These are phyloP conservation scores for Ichneumon xanthorius DNA, from an alignment of 2,888 invertebrate genomes.

Conservation along the genomic window DNA sequence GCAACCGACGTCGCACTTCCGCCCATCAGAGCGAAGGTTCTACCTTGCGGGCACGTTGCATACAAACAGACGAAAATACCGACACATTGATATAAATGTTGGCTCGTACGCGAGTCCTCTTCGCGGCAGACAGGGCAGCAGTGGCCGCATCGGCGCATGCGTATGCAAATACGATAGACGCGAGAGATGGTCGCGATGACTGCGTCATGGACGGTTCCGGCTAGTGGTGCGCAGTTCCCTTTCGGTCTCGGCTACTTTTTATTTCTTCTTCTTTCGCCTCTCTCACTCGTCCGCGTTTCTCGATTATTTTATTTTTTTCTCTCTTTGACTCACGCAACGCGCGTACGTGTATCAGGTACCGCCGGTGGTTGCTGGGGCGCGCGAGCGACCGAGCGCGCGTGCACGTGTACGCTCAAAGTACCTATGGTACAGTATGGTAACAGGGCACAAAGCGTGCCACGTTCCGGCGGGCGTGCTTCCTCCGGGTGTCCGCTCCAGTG, in stretches of 20 bases:
- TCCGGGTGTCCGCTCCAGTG: conserved; percentile 85
- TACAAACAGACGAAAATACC: conserved; percentile 30
- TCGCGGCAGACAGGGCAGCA: background rate
- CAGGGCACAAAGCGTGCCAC: conserved; percentile 83
- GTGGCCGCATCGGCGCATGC: conserved; percentile 60
- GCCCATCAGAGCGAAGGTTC: conserved; percentile 63
- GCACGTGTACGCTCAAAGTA: conserved; percentile 61
- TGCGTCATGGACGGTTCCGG: conserved; percentile 84
- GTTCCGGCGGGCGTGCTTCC: conserved; percentile 84
- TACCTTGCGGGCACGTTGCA: conserved; percentile 44
- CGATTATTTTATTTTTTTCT: conserved; percentile 67
- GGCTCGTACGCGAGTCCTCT: background rate
- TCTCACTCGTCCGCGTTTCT: conserved; percentile 56
- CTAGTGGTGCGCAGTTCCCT: conserved; percentile 84
- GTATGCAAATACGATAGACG: conserved; percentile 81
- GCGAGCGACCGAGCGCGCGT: conserved; percentile 59
- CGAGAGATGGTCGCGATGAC: conserved; percentile 83
- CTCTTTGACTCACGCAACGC: conserved; percentile 66
- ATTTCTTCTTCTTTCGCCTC: conserved; percentile 65
- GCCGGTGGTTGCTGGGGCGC: conserved; percentile 57
- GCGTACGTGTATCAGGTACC: conserved; percentile 53
- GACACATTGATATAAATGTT: conserved; percentile 24
- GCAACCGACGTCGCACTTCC: conserved; percentile 67
- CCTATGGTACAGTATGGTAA: conserved; percentile 46
- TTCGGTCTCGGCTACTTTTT: conserved; percentile 71